Conservation (phyloP, 2,797 vertebrate species). For the Leucoraja ocellata region DNA sequence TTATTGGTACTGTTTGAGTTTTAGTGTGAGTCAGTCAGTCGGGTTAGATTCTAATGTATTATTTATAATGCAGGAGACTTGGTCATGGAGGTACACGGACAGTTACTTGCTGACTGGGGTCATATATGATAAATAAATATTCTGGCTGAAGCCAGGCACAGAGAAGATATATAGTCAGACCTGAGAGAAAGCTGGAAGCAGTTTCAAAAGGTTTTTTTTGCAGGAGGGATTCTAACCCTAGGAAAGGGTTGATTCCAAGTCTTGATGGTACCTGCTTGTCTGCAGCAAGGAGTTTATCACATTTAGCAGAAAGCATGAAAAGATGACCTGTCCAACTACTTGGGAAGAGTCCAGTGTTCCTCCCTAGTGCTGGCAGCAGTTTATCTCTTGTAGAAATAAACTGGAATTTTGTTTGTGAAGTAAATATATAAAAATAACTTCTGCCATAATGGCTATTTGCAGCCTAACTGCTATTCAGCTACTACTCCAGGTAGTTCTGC, state of each 20-base stretch:
- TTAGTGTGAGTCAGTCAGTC: neutral
- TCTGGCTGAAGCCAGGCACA: neutral
- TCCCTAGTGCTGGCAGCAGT: neutral
- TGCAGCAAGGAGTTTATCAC: neutral
- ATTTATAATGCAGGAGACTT: slow-evolving; percentile 15
- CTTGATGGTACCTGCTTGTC: neutral
- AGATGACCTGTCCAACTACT: neutral
- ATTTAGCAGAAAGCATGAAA: neutral
- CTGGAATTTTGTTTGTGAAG: neutral
- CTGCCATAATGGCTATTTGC: neutral
- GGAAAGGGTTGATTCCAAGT: neutral
- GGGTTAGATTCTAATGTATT: neutral
- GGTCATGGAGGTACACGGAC: neutral
- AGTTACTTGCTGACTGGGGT: neutral
- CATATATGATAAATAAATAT: neutral
- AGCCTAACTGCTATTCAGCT: neutral
- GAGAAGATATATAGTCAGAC: neutral
- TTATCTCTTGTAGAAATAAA: neutral
- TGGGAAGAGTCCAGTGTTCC: slow-evolving; percentile 1
- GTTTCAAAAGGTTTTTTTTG: neutral
- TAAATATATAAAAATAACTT: neutral
- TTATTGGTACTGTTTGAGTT: neutral
- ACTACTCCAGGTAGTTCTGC: neutral
- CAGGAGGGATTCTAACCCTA: neutral
- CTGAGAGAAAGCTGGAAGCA: slow-evolving; percentile 28